Evolutionary conservation across 2,888 invertebrate species (phyloP).

Genomic region (Choreutis nemorana): DNA sequence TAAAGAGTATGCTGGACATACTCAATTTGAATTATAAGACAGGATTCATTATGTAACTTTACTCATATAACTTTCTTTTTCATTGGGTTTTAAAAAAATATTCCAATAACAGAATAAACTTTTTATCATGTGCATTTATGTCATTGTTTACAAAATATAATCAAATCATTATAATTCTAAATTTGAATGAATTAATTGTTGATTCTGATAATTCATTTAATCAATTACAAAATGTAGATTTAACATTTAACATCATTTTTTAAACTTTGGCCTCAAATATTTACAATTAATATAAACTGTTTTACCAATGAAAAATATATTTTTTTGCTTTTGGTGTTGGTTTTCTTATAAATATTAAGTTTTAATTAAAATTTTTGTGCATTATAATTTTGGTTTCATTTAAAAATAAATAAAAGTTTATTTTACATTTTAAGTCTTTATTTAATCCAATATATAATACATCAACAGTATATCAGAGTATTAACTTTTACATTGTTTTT

Average conservation of each 20-base stretch:
- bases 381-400: conserved; percentile 11
- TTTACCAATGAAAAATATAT: conserved; percentile 42
- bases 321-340: conserved; percentile 17
- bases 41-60: conserved; percentile 10
- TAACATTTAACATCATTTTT: conserved; percentile 12
- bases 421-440: conserved; percentile 10
- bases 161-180: conserved; percentile 32
- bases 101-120: conserved; percentile 20
- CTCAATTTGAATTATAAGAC: conserved; percentile 24
- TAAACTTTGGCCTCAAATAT: conserved; percentile 28
- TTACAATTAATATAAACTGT: conserved; percentile 15
- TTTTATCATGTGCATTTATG: conserved; percentile 16
- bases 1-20: conserved; percentile 44
- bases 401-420: conserved; percentile 5
- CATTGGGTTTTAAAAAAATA: conserved; percentile 38
- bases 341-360: conserved; percentile 14
- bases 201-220: conserved; percentile 28
- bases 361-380: conserved; percentile 19
- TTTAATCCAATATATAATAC: conserved; percentile 19
- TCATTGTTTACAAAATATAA: conserved; percentile 23
- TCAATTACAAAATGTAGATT: conserved; percentile 20
- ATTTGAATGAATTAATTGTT: conserved; percentile 44
- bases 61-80: conserved; percentile 30
- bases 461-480: conserved; percentile 44
- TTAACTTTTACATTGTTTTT: too few species aligned